These are phyloP conservation scores for Carassius auratus DNA, from an alignment of 2,113 vertebrate genomes.

Conservation along the genomic window DNA sequence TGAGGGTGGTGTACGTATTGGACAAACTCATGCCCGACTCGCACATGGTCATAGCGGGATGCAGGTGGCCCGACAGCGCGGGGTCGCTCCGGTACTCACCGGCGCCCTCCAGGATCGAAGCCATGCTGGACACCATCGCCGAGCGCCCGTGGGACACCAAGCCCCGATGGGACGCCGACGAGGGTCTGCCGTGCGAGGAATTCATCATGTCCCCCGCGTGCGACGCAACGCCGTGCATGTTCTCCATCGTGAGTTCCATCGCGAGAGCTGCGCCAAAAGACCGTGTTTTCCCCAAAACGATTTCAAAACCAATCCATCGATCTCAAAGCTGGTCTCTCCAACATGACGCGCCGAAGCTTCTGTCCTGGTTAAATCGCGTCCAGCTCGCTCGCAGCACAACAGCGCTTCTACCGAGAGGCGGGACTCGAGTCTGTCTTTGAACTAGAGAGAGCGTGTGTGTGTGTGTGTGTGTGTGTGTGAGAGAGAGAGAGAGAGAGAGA, in stretches of 20 bases:
- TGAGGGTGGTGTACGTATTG: constrained; percentile 94
- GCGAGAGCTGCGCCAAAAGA: constrained; percentile 46
- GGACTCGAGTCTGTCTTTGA: constrained; percentile 64
- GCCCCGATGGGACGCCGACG: constrained; percentile 83
- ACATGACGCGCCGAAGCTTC: constrained; percentile 55
- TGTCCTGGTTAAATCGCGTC: constrained; percentile 47
- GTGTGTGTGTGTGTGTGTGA: constrained; percentile 45
- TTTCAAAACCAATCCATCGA: constrained; percentile 81
- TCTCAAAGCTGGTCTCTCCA: constrained; percentile 70
- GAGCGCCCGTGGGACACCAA: constrained; percentile 85
- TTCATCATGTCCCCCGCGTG: constrained; percentile 93
- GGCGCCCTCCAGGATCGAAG: constrained; percentile 86
- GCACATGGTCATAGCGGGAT: constrained; percentile 97
- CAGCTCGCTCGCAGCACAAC: constrained; percentile 73
- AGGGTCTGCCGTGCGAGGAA: constrained; percentile 82
- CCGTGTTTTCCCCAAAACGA: constrained; percentile 62
- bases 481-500: background rate
- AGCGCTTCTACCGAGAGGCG: constrained; percentile 74
- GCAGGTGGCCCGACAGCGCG: constrained; percentile 85
- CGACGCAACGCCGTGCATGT: constrained; percentile 84
- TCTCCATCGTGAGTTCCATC: constrained; percentile 98
- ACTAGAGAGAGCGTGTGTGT: constrained; percentile 64
- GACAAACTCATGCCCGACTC: constrained; percentile 90
- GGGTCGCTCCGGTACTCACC: constrained; percentile 91
- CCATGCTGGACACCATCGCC: constrained; percentile 89